phyloP scores from a whole-genome alignment of 2,797 vertebrate species.

The Anisognathus igniventris region DNA sequence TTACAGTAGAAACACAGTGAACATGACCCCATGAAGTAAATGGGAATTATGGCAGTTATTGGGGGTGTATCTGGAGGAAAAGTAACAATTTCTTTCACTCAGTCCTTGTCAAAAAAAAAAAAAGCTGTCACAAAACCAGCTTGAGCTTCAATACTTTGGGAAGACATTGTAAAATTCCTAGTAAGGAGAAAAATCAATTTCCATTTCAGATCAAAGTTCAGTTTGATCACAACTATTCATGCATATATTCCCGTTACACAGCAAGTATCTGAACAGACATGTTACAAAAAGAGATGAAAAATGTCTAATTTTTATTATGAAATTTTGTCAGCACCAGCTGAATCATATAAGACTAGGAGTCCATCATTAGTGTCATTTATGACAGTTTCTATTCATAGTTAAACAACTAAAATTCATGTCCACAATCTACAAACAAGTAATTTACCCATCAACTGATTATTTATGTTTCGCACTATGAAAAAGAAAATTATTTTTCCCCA shows the following conservation, averaged over 20 bases:
- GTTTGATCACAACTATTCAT: not conserved
- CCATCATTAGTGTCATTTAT: not conserved
- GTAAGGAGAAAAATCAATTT: not conserved
- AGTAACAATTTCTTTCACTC: not conserved
- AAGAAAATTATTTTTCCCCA: not conserved
- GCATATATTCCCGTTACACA: not conserved
- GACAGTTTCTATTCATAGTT: not conserved
- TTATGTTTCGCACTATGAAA: not conserved
- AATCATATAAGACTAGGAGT: not conserved
- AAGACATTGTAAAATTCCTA: not conserved
- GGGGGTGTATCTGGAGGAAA: not conserved
- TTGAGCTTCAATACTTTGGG: not conserved
- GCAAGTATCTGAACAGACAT: not conserved
- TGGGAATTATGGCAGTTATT: not conserved
- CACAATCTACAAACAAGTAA: not conserved
- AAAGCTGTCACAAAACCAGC: not conserved
- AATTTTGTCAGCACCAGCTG: not conserved
- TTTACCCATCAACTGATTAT: not conserved
- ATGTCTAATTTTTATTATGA: not conserved
- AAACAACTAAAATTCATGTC: not conserved
- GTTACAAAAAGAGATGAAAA: not conserved
- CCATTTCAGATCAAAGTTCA: not conserved
- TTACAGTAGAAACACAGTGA: not conserved
- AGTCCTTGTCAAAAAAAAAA: not conserved
- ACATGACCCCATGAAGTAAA: fast-evolving